These are phyloP conservation scores for Austrolebias charrua DNA, from an alignment of 2,797 vertebrate genomes.

Conservation along the genomic window DNA sequence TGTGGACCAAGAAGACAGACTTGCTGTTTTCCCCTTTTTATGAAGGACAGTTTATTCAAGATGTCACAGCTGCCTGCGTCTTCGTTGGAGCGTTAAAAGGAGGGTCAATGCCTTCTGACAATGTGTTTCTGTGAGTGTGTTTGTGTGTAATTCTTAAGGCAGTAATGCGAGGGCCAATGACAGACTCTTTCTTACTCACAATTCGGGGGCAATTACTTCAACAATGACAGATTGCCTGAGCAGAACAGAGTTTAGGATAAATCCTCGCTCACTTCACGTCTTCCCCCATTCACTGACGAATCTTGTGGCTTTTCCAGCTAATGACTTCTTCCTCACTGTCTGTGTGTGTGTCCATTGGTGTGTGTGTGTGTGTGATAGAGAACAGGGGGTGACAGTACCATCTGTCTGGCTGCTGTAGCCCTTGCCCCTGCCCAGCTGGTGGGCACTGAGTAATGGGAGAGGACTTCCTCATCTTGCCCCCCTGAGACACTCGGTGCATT, in stretches of 20 bases:
- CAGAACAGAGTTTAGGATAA: constrained; percentile 78
- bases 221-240: constrained; percentile 85
- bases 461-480: constrained; percentile 80
- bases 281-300: constrained; percentile 67
- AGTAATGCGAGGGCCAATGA: constrained; percentile 73
- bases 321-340: constrained; percentile 74
- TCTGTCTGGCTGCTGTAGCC: constrained; percentile 84
- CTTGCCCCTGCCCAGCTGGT: constrained; percentile 84
- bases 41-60: constrained; percentile 59
- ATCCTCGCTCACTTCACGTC: constrained; percentile 52
- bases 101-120: constrained; percentile 66
- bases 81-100: constrained; percentile 56
- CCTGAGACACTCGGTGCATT: constrained; percentile 73
- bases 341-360: constrained; percentile 33
- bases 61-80: constrained; percentile 65
- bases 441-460: constrained; percentile 81
- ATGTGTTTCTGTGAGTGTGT: constrained; percentile 24
- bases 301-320: constrained; percentile 73
- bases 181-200: constrained; percentile 78
- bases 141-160: constrained; percentile 55
- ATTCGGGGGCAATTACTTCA: constrained; percentile 82
- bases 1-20: constrained; percentile 29
- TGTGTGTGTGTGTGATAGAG: constrained; percentile 49
- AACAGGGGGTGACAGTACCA: constrained; percentile 82
- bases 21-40: neutral